phyloP scores from a whole-genome alignment of 2,797 vertebrate genomes.

The Coreius guichenoti region DNA sequence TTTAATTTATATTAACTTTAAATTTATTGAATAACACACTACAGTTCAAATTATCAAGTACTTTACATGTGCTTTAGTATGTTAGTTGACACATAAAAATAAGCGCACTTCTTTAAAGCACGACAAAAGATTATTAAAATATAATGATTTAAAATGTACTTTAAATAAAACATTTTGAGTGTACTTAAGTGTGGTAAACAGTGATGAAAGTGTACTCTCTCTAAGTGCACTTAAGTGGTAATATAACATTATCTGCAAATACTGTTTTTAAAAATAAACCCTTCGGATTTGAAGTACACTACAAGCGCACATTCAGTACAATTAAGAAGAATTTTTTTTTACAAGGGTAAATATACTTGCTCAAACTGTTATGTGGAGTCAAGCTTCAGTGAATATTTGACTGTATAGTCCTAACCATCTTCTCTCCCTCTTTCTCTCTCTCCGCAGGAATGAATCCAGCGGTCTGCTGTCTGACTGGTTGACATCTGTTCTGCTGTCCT shows the following conservation, averaged over 20 bases:
- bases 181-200: not conserved
- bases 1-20: not conserved
- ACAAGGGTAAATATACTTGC: not conserved
- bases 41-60: no score
- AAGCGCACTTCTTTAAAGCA: no score
- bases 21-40: no score
- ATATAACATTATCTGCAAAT: not conserved
- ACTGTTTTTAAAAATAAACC: not conserved
- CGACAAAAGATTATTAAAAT: no score
- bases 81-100: no score
- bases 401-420: conserved; percentile 20
- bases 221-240: not conserved
- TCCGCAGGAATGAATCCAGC: conserved; percentile 55
- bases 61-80: no score
- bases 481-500: conserved; percentile 82
- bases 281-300: not conserved
- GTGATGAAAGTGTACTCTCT: not conserved
- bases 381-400: not conserved
- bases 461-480: conserved; percentile 61
- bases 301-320: not conserved
- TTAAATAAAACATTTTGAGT: not conserved
- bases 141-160: no score
- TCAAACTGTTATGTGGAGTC: not conserved
- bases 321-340: not conserved
- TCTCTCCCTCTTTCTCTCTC: conserved; percentile 49